A percentile compares a stretch with the other conserved stretches of the same genome.
phyloP scores from a whole-genome alignment of 1,140 invertebrate genomes.

The Manduca sexta region DNA sequence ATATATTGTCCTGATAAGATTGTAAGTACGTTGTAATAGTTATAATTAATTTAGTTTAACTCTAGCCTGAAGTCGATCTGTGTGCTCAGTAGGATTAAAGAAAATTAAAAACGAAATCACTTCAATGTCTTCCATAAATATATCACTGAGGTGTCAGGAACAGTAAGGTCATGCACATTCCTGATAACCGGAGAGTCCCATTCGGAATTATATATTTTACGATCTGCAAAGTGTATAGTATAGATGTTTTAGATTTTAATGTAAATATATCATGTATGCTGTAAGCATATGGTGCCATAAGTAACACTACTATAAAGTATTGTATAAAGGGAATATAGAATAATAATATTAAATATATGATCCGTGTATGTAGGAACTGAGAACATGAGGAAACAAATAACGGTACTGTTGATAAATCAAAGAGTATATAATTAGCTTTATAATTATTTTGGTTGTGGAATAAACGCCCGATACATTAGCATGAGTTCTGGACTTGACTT shows the following conservation, averaged over 20 bases:
- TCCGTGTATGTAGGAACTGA: not conserved
- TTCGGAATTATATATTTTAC: constrained; percentile 6
- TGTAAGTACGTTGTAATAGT: constrained; percentile 1
- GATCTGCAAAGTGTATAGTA: constrained; percentile 30
- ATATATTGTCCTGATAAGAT: not conserved
- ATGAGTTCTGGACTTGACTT: not conserved
- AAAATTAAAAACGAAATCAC: constrained; percentile 24
- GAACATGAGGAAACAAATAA: too few relatives aligned
- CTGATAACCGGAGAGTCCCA: not conserved
- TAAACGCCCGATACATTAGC: not conserved
- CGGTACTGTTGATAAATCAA: too few relatives aligned
- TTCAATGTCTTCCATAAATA: constrained; percentile 57
- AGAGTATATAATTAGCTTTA: too few relatives aligned
- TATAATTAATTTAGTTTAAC: constrained; percentile 2
- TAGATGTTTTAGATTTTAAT: constrained; percentile 22
- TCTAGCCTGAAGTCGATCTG: constrained; percentile 4
- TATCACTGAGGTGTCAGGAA: constrained; percentile 15
- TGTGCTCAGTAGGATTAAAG: constrained; percentile 5
- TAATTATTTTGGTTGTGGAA: not conserved
- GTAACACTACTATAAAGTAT: constrained; percentile 59
- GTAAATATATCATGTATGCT: constrained; percentile 54
- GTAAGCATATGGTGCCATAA: constrained; percentile 70
- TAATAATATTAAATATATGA: constrained; percentile 3
- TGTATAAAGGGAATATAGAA: constrained; percentile 31
- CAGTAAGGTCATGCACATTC: not conserved